Evolutionary conservation across 2,113 vertebrate genomes (phyloP).

Genomic region (Chlorocebus sabaeus): DNA sequence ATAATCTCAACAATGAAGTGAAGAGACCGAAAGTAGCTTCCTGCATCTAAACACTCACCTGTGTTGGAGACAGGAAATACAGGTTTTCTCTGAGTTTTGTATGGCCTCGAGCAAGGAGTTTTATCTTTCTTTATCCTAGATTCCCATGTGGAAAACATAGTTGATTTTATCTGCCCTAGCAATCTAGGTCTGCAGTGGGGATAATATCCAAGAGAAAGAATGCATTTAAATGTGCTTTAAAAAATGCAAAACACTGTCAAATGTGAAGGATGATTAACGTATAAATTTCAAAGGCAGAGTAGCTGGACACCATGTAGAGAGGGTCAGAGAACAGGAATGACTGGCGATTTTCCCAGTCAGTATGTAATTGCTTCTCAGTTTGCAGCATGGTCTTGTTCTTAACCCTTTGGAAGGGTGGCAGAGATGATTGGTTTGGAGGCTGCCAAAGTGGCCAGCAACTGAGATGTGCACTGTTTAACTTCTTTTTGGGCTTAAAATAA

Average conservation of each 20-base stretch:
- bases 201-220: neutral
- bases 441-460: neutral
- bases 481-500: neutral
- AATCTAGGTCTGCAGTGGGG: neutral
- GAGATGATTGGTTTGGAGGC: neutral
- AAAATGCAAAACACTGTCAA: conserved; percentile 53
- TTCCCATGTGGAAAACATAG: neutral
- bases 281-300: conserved; percentile 57
- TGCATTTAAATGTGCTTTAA: conserved; percentile 38
- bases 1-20: neutral
- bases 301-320: neutral
- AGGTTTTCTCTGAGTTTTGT: neutral
- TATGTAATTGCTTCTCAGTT: neutral
- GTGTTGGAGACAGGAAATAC: neutral
- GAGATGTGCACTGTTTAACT: neutral
- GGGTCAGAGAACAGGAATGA: conserved; percentile 48
- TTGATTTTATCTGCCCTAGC: neutral
- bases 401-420: neutral
- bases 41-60: neutral
- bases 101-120: neutral
- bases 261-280: conserved; percentile 48
- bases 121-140: neutral
- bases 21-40: neutral
- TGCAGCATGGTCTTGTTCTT: neutral
- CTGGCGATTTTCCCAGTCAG: conserved; percentile 51